Conservation (phyloP, 2,888 invertebrate species). For the Oligia latruncula region DNA sequence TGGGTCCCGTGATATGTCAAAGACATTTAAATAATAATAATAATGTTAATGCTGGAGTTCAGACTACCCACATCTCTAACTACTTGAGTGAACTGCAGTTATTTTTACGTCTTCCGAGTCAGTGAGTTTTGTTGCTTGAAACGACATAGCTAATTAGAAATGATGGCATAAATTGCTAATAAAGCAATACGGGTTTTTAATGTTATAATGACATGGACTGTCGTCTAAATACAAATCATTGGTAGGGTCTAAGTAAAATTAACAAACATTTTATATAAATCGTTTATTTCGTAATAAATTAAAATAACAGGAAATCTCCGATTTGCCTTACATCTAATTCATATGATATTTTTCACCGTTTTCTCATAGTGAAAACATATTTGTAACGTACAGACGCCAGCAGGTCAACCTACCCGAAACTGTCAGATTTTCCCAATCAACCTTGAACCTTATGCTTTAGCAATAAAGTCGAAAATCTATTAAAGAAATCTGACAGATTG, state of each 20-base stretch:
- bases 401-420: too few species aligned
- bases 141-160: neutral
- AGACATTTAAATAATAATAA: neutral
- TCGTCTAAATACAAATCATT: neutral
- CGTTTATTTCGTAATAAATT: constrained; percentile 53
- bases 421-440: too few species aligned
- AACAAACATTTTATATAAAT: constrained; percentile 27
- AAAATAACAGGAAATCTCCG: constrained; percentile 24
- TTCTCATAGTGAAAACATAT: neutral
- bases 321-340: constrained; percentile 8
- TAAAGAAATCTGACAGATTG: too few species aligned
- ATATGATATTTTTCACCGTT: neutral
- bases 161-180: too few species aligned
- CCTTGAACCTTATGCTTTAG: too few species aligned
- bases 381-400: too few species aligned
- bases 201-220: neutral
- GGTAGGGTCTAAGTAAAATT: neutral
- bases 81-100: neutral
- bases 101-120: neutral
- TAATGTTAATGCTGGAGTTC: neutral
- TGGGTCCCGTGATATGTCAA: neutral
- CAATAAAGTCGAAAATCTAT: too few species aligned
- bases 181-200: too few species aligned
- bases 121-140: neutral
- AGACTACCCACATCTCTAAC: neutral